phyloP scores from a whole-genome alignment of 2,888 invertebrate species.

The Scaptomyza polygonia region DNA sequence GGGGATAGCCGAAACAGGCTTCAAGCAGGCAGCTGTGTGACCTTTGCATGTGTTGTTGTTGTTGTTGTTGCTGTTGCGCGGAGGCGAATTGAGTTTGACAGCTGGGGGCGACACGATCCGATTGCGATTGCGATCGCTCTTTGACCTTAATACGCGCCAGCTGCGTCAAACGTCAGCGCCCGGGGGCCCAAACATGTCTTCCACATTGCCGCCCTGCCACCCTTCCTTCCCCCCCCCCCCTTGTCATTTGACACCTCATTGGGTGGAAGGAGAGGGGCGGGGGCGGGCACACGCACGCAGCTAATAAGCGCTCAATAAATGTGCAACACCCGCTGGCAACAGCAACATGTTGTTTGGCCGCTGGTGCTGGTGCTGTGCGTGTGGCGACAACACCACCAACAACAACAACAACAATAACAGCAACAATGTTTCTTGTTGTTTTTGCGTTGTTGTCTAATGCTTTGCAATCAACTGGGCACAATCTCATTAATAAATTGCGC shows the following conservation, averaged over 20 bases:
- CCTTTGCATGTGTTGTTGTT: slow-evolving; percentile 66
- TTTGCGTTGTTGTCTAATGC: slow-evolving; percentile 1
- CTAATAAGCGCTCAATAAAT: slow-evolving; percentile 83
- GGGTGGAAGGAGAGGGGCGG: slow-evolving; percentile 61
- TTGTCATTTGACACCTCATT: slow-evolving; percentile 84
- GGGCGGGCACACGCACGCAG: slow-evolving; percentile 60
- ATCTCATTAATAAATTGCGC: slow-evolving; percentile 84
- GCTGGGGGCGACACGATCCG: slow-evolving; percentile 77
- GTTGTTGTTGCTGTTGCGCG: slow-evolving; percentile 21
- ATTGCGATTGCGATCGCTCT: slow-evolving; percentile 74
- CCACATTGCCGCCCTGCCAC: slow-evolving; percentile 11
- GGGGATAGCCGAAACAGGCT: slow-evolving; percentile 50
- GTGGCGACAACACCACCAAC: slow-evolving; percentile 51
- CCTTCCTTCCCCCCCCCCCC: no score
- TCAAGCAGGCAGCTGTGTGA: slow-evolving; percentile 66
- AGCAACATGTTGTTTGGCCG: slow-evolving; percentile 58
- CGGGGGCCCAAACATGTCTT: slow-evolving; percentile 28
- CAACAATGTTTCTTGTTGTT: slow-evolving; percentile 51
- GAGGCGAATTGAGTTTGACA: slow-evolving; percentile 78
- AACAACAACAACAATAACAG: slow-evolving; percentile 19
- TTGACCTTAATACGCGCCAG: slow-evolving; percentile 80
- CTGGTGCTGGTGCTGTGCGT: slow-evolving; percentile 59
- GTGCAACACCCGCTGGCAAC: slow-evolving; percentile 81
- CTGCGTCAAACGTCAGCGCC: slow-evolving; percentile 62
- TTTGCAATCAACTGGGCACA: slow-evolving; percentile 81